Evolutionary conservation across 2,888 invertebrate genomes (phyloP).

Genomic region (Escarpia spicata): DNA sequence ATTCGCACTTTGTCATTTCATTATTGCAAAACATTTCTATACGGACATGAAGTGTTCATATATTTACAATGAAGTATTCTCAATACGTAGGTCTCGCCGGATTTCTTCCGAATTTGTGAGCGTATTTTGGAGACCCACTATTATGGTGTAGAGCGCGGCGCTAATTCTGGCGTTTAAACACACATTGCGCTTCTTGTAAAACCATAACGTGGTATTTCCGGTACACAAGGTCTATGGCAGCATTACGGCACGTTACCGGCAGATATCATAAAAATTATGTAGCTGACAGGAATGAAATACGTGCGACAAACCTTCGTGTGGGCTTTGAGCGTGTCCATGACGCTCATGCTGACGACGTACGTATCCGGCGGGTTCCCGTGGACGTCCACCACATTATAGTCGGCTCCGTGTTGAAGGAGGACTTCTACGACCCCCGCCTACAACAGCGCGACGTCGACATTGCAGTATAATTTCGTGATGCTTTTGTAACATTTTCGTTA

Average conservation of each 20-base stretch:
- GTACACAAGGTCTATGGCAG: too few relatives aligned
- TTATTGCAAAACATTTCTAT: neutral
- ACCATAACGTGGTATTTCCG: too few relatives aligned
- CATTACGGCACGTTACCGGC: too few relatives aligned
- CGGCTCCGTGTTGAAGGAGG: constrained; percentile 13
- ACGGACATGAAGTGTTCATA: neutral
- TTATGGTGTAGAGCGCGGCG: neutral
- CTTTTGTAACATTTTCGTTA: too few relatives aligned
- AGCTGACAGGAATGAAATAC: neutral
- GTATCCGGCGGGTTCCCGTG: neutral
- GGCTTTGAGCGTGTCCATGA: neutral
- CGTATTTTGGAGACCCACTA: neutral
- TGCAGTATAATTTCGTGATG: neutral
- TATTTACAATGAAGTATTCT: neutral
- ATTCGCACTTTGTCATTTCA: neutral
- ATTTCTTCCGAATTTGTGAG: neutral
- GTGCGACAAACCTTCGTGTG: constrained; percentile 12
- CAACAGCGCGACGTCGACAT: neutral
- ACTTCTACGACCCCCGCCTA: neutral
- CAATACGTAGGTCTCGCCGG: neutral
- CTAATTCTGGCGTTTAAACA: too few relatives aligned
- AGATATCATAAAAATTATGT: too few relatives aligned
- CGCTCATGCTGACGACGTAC: neutral
- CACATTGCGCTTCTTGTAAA: too few relatives aligned
- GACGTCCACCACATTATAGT: neutral